Base-by-base conservation (phyloP, 2,797 vertebrate genomes). In the Muscicapa comitata region DNA sequence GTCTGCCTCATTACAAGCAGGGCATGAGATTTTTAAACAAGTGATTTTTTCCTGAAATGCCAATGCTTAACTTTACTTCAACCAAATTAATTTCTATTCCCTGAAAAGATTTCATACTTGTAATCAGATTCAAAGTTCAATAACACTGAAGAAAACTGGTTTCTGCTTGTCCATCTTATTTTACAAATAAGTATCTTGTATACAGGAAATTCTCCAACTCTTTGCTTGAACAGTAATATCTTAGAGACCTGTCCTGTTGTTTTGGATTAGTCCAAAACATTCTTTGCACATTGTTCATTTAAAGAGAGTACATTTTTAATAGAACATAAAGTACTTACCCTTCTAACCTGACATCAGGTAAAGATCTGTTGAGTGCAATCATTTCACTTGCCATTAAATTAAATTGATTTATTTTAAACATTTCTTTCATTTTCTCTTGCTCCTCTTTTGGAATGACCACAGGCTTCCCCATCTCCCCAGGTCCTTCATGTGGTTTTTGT, bases 341-440 rank as follows among this genome's bases (percentile, higher is more conserved):
- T 98, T 99, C 99, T 88, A 99, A 98, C 51, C 99, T 98, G 93
- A 99, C 99, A 57, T 99, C 99, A 68, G 99, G 99, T 96, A 99
- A 98, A 19, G 99, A 97, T 92, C 99, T 98, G 98, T 99, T 99
- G 91, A 99, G 99, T 79, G 99, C 99, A 87, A 99, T 99, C 99
- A 99, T 99, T 97, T 99, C 99, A 57, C 99, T 99, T 75, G 99
- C 99, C 99, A 99, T 99, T 97, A 99, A 98, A 97, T 99, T 99
- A 98, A 99, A 99, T 96, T 99, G 99, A 98, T 99, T 99, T 97
- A 99, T 99, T 98, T 99, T 99, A 97, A 99, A 99, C 99, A 99
- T 99, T 97, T 99, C 99, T 98, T 99, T 99, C 99, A 99, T 99
- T 97, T 99, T 99, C 96, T 99, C 99, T 97, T 99, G 99, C 94